Evolutionary conservation across 1,140 invertebrate species (phyloP), one percentile per base, ranked within the genome.

Genomic region (Sminthurinus signatus): DNA sequence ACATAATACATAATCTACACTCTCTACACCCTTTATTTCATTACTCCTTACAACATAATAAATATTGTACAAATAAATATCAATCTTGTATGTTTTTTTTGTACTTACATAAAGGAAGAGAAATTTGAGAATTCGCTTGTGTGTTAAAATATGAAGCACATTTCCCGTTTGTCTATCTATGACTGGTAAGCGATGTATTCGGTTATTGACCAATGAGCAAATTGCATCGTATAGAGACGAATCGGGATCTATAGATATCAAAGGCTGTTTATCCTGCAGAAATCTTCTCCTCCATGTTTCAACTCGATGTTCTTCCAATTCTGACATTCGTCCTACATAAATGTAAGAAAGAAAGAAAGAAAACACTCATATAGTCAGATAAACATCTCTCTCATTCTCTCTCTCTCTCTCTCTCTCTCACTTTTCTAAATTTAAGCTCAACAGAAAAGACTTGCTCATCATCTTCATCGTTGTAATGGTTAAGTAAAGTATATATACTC

Each of bases 51-150:
- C n/a, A n/a, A n/a, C n/a, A n/a, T n/a, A n/a, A n/a, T n/a, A n/a
- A n/a, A n/a, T n/a, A n/a, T n/a, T n/a, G n/a, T n/a, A n/a, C n/a
- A n/a, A n/a, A n/a, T n/a, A n/a, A n/a, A n/a, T n/a, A n/a, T n/a
- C n/a, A n/a, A n/a, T n/a, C n/a, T n/a, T n/a, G n/a, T n/a, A n/a
- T n/a, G n/a, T n/a, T n/a, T n/a, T n/a, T n/a, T n/a, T n/a, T n/a
- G 64, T 76, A 88, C 93, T 94, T 82, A 99, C 94, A 83, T 98
- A 99, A 77, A 99, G 84, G 80, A 96, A 97, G 54, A 99, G 85
- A 80, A 98, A 99, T 76, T 94, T 87, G 61, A 99, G 84, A 79
- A 99, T 97, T 74, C 96, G 84, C 80, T 99, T 99, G 78, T 99
- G 96, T 52, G 96, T 99, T 67, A 99, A 84, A 77, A 99, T 98